These are phyloP conservation scores for Drepana falcataria DNA, from an alignment of 2,888 invertebrate genomes.

Conservation along the genomic window DNA sequence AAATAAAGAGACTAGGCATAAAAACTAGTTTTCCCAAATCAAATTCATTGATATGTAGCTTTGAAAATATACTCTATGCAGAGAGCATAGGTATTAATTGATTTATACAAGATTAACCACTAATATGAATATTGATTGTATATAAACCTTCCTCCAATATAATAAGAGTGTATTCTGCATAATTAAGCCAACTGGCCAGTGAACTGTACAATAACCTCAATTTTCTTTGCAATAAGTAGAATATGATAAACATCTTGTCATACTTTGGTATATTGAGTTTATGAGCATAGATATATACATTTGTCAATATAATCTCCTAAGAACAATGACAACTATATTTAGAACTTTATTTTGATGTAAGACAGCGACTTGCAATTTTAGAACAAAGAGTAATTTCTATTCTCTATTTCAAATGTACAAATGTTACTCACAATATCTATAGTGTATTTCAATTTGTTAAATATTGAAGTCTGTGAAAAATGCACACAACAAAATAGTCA, in stretches of 20 bases:
- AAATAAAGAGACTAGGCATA: too few species aligned
- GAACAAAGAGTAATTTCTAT: constrained; percentile 50
- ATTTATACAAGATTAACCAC: neutral
- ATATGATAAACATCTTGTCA: too few species aligned
- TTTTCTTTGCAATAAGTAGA: neutral
- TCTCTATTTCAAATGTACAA: constrained; percentile 3
- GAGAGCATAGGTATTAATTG: too few species aligned
- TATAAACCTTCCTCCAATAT: neutral
- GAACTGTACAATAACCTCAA: neutral
- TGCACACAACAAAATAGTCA: constrained; percentile 15
- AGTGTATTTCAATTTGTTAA: too few species aligned
- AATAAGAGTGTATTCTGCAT: neutral
- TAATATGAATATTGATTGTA: neutral
- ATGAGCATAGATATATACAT: neutral
- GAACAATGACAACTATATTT: constrained; percentile 61
- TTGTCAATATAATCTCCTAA: neutral
- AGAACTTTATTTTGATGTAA: constrained; percentile 39
- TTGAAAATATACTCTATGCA: too few species aligned
- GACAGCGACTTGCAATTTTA: constrained; percentile 67
- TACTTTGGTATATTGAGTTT: too few species aligned
- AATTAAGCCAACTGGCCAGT: neutral
- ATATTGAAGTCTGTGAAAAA: constrained; percentile 6
- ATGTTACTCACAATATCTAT: neutral
- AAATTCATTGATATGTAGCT: too few species aligned
- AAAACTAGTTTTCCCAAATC: too few species aligned